phyloP scores from a whole-genome alignment of 2,888 invertebrate genomes.

The Drosophila prolongata region DNA sequence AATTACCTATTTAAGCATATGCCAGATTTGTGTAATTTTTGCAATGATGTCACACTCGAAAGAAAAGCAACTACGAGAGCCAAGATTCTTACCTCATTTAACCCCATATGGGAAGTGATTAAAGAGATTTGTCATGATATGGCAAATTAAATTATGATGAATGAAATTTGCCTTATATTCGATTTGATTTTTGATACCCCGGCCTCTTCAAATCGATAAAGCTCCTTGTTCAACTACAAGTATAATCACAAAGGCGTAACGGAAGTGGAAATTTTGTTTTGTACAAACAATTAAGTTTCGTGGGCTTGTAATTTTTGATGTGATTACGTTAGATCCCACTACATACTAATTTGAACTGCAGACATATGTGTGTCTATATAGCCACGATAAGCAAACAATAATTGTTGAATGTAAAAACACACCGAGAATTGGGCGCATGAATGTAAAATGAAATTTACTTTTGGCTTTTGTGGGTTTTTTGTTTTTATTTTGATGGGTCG shows the following conservation, averaged over 20 bases:
- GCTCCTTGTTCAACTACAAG: conserved; percentile 38
- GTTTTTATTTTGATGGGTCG: conserved; percentile 26
- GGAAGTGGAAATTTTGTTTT: conserved; percentile 28
- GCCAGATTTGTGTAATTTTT: conserved; percentile 6
- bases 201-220: background rate
- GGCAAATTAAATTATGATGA: conserved; percentile 13
- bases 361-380: conserved; percentile 25
- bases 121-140: conserved; percentile 8
- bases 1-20: conserved; percentile 15
- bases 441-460: conserved; percentile 33
- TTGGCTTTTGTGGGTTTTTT: conserved; percentile 15
- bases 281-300: conserved; percentile 64
- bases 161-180: background rate
- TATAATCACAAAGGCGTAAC: conserved; percentile 62
- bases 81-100: conserved; percentile 28
- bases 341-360: conserved; percentile 18
- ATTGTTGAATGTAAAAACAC: conserved; percentile 35
- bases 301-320: conserved; percentile 56
- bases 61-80: background rate
- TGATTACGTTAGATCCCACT: conserved; percentile 62
- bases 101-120: conserved; percentile 11
- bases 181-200: background rate
- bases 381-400: conserved; percentile 42
- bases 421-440: conserved; percentile 46
- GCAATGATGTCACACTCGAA: conserved; percentile 17